phyloP scores from a whole-genome alignment of 1,140 invertebrate genomes.

The Calosoma granatense region DNA sequence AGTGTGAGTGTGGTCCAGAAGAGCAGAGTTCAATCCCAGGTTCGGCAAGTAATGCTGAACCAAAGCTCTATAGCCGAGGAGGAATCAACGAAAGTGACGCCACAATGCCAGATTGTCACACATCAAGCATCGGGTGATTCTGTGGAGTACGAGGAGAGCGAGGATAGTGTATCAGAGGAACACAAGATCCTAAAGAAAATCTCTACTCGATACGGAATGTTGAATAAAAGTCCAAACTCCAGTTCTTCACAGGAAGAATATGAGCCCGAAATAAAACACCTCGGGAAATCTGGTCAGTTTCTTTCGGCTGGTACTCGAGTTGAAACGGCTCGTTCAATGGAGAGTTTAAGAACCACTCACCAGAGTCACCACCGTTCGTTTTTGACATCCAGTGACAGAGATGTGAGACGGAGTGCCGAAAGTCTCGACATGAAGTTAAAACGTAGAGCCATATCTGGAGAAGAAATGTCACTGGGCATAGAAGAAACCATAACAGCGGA shows the following conservation, averaged over 20 bases:
- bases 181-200: slow-evolving; percentile 19
- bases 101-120: slow-evolving; percentile 36
- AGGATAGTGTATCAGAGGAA: slow-evolving; percentile 23
- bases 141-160: slow-evolving; percentile 30
- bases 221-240: slow-evolving; percentile 52
- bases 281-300: slow-evolving; percentile 44
- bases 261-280: slow-evolving; percentile 41
- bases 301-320: slow-evolving; percentile 43
- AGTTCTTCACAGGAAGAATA: slow-evolving; percentile 62
- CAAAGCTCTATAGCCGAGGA: slow-evolving; percentile 13
- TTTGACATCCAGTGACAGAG: slow-evolving; percentile 52
- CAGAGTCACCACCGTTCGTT: slow-evolving; percentile 34
- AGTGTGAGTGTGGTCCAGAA: not conserved
- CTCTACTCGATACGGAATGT: slow-evolving; percentile 21
- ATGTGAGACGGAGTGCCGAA: slow-evolving; percentile 50
- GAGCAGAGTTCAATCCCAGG: not conserved
- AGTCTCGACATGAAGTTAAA: slow-evolving; percentile 46
- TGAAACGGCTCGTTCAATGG: slow-evolving; percentile 57
- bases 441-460: slow-evolving; percentile 46
- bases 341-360: slow-evolving; percentile 44
- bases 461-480: slow-evolving; percentile 37
- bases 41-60: not conserved
- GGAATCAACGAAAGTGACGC: slow-evolving; percentile 15
- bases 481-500: slow-evolving; percentile 43
- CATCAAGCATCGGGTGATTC: slow-evolving; percentile 37